Conservation (phyloP, 1,140 invertebrate genomes). For the Mya arenaria region DNA sequence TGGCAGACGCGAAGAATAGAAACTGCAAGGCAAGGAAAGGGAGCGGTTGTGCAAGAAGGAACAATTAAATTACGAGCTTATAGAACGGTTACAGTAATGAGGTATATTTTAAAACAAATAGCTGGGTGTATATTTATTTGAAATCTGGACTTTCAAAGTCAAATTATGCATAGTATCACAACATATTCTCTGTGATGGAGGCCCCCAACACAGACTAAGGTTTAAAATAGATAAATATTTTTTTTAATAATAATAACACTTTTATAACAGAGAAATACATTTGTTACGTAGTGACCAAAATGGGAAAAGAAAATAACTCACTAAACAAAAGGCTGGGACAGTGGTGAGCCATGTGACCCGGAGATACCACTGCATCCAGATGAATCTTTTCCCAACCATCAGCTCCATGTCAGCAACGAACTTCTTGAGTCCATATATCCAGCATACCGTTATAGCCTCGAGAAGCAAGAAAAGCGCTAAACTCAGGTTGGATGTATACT, state of each 20-base stretch:
- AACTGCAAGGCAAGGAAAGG: conserved; percentile 13
- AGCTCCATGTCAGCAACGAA: conserved; percentile 26
- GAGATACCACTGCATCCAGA: not conserved
- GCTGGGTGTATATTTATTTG: not conserved
- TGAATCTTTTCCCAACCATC: conserved; percentile 22
- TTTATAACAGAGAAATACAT: not conserved
- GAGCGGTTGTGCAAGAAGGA: not conserved
- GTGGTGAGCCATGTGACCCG: conserved; percentile 17
- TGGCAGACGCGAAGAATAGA: conserved; percentile 33
- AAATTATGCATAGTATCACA: not conserved
- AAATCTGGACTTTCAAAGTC: no score
- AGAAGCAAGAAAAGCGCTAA: conserved; percentile 15
- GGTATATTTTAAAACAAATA: not conserved
- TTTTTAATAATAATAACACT: not conserved
- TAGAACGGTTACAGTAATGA: not conserved
- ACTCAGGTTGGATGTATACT: conserved; percentile 6
- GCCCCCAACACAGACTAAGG: not conserved
- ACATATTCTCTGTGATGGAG: not conserved
- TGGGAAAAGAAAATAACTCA: not conserved
- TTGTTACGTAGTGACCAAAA: not conserved
- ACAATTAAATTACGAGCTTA: not conserved
- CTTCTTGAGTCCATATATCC: conserved; percentile 3
- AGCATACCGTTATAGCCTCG: conserved; percentile 13
- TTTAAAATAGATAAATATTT: not conserved
- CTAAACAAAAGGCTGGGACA: conserved; percentile 18